phyloP scores from a whole-genome alignment of 2,113 vertebrate genomes.

The Jacana jacana region DNA sequence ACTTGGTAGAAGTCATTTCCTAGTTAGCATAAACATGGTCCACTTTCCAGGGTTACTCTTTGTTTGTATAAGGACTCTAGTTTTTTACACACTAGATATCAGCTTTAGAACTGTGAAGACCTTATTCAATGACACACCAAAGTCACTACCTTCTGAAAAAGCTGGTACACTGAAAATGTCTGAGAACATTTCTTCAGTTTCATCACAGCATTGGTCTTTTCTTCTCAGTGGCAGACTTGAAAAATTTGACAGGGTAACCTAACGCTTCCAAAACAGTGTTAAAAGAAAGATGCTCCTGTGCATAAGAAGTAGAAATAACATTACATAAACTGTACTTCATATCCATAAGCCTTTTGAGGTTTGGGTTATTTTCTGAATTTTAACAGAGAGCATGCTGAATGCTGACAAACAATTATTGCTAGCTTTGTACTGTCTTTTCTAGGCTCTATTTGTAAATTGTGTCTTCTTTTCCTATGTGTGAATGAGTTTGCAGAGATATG shows the following conservation, averaged over 20 bases:
- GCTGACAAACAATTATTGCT: background rate
- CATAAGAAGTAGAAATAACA: conserved; percentile 38
- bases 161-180: background rate
- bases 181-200: conserved; percentile 32
- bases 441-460: background rate
- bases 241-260: conserved; percentile 48
- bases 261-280: conserved; percentile 22
- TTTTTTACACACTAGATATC: background rate
- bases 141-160: conserved; percentile 11
- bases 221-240: conserved; percentile 41
- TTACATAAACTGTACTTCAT: background rate
- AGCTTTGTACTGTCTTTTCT: background rate
- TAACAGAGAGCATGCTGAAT: background rate
- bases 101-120: conserved; percentile 2
- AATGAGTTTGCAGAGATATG: background rate
- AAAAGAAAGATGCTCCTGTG: conserved; percentile 30
- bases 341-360: background rate
- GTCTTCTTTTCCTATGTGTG: background rate
- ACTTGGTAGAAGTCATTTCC: conserved; percentile 22
- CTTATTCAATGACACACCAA: background rate
- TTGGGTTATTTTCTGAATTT: conserved; percentile 9
- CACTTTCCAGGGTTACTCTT: background rate
- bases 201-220: conserved; percentile 45
- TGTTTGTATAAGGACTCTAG: background rate
- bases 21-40: background rate